These are phyloP conservation scores for Macrostomum lignano DNA, from an alignment of 1,140 invertebrate species.

Conservation along the genomic window DNA sequence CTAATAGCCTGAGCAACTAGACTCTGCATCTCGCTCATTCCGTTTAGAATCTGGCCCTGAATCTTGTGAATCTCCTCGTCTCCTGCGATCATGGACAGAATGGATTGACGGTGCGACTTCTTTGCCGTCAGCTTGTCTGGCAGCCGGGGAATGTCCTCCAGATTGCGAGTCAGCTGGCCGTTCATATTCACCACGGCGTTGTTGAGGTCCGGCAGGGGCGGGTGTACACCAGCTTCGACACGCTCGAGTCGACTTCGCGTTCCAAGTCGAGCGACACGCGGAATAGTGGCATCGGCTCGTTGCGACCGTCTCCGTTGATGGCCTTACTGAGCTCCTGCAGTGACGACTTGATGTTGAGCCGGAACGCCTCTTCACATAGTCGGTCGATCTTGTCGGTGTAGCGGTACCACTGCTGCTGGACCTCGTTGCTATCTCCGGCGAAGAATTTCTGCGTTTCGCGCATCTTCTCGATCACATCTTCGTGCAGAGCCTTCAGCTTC, in stretches of 20 bases:
- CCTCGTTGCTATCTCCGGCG: slow-evolving; percentile 24
- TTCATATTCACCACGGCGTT: not conserved
- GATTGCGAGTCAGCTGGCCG: not conserved
- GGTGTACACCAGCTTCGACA: slow-evolving; percentile 3
- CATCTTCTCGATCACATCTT: slow-evolving; percentile 20
- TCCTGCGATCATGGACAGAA: slow-evolving; percentile 16
- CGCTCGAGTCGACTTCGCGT: slow-evolving; percentile 18
- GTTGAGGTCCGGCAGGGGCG: not conserved
- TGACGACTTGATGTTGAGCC: slow-evolving; percentile 42
- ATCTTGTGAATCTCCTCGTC: slow-evolving; percentile 29
- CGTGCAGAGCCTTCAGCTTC: slow-evolving; percentile 16
- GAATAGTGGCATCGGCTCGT: slow-evolving; percentile 41
- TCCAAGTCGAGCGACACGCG: slow-evolving; percentile 34
- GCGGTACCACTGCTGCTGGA: slow-evolving; percentile 39
- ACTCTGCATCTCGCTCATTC: slow-evolving; percentile 22
- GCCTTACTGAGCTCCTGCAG: slow-evolving; percentile 40
- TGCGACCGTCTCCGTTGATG: slow-evolving; percentile 43
- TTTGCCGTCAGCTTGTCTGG: not conserved
- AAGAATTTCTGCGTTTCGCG: slow-evolving; percentile 27
- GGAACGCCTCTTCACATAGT: slow-evolving; percentile 44
- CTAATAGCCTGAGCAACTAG: slow-evolving; percentile 34
- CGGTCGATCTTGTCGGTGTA: slow-evolving; percentile 46
- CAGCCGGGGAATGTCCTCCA: not conserved
- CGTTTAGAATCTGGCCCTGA: slow-evolving; percentile 20
- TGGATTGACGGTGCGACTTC: slow-evolving; percentile 11